Evolutionary conservation across 2,113 vertebrate species (phyloP).

Genomic region (Oostethus manadensis): DNA sequence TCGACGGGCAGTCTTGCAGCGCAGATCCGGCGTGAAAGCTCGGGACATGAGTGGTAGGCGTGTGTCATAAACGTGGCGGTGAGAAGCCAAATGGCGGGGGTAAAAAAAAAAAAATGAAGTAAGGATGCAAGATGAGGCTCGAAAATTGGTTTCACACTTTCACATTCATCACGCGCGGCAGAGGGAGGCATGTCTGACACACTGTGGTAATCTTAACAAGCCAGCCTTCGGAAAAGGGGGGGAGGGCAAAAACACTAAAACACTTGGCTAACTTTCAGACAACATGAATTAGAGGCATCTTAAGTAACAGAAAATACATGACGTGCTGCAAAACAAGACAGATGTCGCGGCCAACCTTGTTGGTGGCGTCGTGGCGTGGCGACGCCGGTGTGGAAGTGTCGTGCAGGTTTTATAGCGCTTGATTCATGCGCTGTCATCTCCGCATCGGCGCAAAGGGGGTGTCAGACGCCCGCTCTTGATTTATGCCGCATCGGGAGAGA

Average conservation of each 20-base stretch:
- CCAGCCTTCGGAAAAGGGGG: slow-evolving; percentile 8
- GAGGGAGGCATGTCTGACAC: slow-evolving; percentile 32
- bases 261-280: slow-evolving; percentile 25
- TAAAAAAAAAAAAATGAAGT: neutral
- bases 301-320: slow-evolving; percentile 18
- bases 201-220: slow-evolving; percentile 33
- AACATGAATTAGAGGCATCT: slow-evolving; percentile 28
- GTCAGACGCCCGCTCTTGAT: slow-evolving; percentile 32
- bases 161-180: slow-evolving; percentile 21
- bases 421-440: slow-evolving; percentile 51
- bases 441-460: slow-evolving; percentile 46
- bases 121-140: slow-evolving; percentile 19
- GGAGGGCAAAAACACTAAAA: slow-evolving; percentile 24
- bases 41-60: slow-evolving; percentile 34
- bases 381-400: slow-evolving; percentile 39
- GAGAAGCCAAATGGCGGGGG: neutral
- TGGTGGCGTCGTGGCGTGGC: slow-evolving; percentile 20
- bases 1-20: slow-evolving; percentile 34
- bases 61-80: slow-evolving; percentile 15
- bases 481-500: slow-evolving; percentile 32
- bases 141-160: slow-evolving; percentile 39
- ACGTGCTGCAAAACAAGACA: slow-evolving; percentile 29
- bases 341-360: slow-evolving; percentile 37
- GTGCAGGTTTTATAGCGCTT: slow-evolving; percentile 40
- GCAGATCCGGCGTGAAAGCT: slow-evolving; percentile 36